Base-by-base conservation (phyloP, 2,113 vertebrate genomes). In the Petrocephalus microphthalmus region DNA sequence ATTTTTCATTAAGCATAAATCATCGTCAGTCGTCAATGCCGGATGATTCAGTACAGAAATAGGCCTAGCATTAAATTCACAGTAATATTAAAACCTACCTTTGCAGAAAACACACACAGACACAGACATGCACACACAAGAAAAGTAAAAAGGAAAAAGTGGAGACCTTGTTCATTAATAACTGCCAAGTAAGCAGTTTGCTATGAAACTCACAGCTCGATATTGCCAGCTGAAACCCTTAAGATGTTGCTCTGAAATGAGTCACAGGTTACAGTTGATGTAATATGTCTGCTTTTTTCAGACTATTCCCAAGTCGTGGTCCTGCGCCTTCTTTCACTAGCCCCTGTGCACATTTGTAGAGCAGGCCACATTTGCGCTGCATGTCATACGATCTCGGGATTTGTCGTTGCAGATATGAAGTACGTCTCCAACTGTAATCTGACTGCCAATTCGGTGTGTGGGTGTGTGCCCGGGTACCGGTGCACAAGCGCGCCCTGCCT, bases 391-490 rank as follows among this genome's bases (percentile, higher is more conserved):
- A 19, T 20, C 2, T 17, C 15, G 19, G 53, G 17, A 22, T 89
- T 29, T 84, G 7, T 90, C 86, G 8, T 85, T 93, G 89, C 29
- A 88, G 93, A 93, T 0, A 7, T 93, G 93, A 90, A 83, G 88
- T 82, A 87, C 5, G 5, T 56, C 20, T 85, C 45, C 2, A 0
- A 0, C 0, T 96, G 95, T 64, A 91, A 0, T 0, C 0, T 0
- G 0, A 91, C 17, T 17, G 74, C n/a, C 0, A 19, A 95, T 11
- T 74, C 93, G 0, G 90, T 91, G 85, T 96, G 95, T 87, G 81
- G 0, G 37, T 96, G 95, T 89, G 64, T 89, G 51, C 25, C 67
- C 0, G 94, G 94, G 22, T 94, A 91, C 60, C 29, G 0, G 20
- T 95, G 94, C 88, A 87, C 0, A 42, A 90, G 84, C 71, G 1